Percentiles rank a stretch among this genome's conserved stretches.
Evolutionary conservation across 2,888 invertebrate species (phyloP).

Genomic region (Drosophila greeni): DNA sequence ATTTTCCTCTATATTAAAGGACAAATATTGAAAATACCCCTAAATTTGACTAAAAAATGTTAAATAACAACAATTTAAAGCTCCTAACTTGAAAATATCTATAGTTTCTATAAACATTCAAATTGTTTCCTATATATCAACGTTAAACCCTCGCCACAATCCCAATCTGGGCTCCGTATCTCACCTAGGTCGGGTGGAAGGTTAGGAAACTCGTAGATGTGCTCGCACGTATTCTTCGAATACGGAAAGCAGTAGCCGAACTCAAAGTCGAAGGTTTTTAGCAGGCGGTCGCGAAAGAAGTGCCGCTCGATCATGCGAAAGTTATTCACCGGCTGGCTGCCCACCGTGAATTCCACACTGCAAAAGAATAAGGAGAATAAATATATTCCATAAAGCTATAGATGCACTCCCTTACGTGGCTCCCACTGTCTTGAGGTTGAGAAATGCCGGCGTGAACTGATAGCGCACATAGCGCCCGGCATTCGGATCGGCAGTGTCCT

Average conservation of each 20-base stretch:
- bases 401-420: conserved; percentile 88
- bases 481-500: conserved; percentile 85
- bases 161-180: conserved; percentile 56
- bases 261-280: conserved; percentile 99
- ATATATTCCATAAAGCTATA: too few relatives aligned
- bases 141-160: neutral
- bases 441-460: conserved; percentile 98
- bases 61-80: neutral
- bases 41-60: neutral
- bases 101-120: neutral
- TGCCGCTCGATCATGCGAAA: conserved; percentile 99
- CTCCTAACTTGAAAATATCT: neutral
- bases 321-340: conserved; percentile 93
- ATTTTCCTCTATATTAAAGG: neutral
- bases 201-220: conserved; percentile 98
- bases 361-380: conserved; percentile 45
- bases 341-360: conserved; percentile 98
- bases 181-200: conserved; percentile 91
- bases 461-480: conserved; percentile 98
- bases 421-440: conserved; percentile 96
- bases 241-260: conserved; percentile 99
- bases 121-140: neutral
- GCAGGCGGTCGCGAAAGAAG: conserved; percentile 93
- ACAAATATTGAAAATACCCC: neutral
- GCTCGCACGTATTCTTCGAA: conserved; percentile 98